Base-by-base conservation (phyloP, 37 sponge, comb jelly and placozoan species). In the Hormiphora californensis region DNA sequence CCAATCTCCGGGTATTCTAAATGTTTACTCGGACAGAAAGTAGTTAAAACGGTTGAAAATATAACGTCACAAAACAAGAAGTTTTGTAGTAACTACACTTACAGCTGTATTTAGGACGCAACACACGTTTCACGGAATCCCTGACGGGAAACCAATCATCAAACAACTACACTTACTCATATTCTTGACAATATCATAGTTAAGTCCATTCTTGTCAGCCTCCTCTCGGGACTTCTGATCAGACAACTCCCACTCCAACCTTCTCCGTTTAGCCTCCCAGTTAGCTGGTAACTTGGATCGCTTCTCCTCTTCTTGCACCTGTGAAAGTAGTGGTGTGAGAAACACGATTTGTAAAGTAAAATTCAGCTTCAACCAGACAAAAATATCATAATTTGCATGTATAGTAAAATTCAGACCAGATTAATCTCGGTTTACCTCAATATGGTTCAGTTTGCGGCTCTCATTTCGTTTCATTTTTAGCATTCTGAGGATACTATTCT, bases 261-360 rank as follows among this genome's bases (percentile, higher is more conserved):
- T 92, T 32, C 88, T 78, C 55, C 89, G 73, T 19, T 90, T 53
- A 28, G 93, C 86, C 69, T 94, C 94, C 87, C 86, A 93, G 87
- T 98, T 98, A 5, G 92, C 86, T 0, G 99, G 99, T 51, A 93
- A 90, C 51, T 94, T 98, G 34, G 89, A 93, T 51, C 91, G 88
- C 33, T 89, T 86, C 55, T 98, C 99, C 54, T 98, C 99, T 55
- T 95, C 96, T 11, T 91, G 94, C 11, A 93, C 94, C 87, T 68
- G 88, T 17, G 7, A 31, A 7, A 31, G 4, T 69, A n/a, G n/a
- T n/a, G n/a, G n/a, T n/a, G n/a, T n/a, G n/a, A n/a, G n/a, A n/a
- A n/a, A n/a, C n/a, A n/a, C n/a, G n/a, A n/a, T n/a, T n/a, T n/a
- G n/a, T n/a, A n/a, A n/a, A n/a, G n/a, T n/a, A 31, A 21, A 51